phyloP scores from a whole-genome alignment of 2,888 invertebrate genomes.

The Ptychoptera contaminata region DNA sequence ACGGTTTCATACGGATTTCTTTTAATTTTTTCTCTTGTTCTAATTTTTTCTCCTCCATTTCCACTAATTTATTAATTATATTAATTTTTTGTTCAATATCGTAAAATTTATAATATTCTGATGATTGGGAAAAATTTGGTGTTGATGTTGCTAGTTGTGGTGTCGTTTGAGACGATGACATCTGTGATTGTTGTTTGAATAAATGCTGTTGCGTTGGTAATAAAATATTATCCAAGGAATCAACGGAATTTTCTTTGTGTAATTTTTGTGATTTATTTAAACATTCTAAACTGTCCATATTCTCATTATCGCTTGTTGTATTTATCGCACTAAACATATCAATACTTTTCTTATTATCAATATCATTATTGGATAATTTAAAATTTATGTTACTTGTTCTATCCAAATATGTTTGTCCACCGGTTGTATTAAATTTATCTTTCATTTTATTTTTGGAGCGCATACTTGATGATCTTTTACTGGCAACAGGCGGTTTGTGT shows the following conservation, averaged over 20 bases:
- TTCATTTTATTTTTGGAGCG: conserved; percentile 37
- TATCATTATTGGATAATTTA: too few relatives aligned
- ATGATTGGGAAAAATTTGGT: not conserved
- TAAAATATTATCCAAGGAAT: conserved; percentile 30
- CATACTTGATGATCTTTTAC: conserved; percentile 48
- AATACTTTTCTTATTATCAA: too few relatives aligned
- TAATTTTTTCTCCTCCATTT: conserved; percentile 50
- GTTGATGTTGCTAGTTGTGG: too few relatives aligned
- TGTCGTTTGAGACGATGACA: too few relatives aligned
- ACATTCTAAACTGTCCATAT: conserved; percentile 42
- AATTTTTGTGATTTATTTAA: conserved; percentile 24
- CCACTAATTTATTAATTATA: conserved; percentile 52
- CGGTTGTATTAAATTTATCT: conserved; percentile 27
- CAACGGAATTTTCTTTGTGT: conserved; percentile 20
- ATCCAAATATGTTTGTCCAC: conserved; percentile 26
- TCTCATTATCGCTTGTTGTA: conserved; percentile 41
- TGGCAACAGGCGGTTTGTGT: conserved; percentile 60
- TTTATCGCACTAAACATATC: conserved; percentile 45
- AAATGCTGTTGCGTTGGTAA: too few relatives aligned
- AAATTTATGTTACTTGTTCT: conserved; percentile 11
- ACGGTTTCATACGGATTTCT: conserved; percentile 45
- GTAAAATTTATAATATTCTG: conserved; percentile 42
- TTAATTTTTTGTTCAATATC: conserved; percentile 53
- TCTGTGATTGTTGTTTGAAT: too few relatives aligned
- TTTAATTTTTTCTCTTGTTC: conserved; percentile 44